Conservation (phyloP, 2,113 vertebrate species). For the Pangasianodon gigas region DNA sequence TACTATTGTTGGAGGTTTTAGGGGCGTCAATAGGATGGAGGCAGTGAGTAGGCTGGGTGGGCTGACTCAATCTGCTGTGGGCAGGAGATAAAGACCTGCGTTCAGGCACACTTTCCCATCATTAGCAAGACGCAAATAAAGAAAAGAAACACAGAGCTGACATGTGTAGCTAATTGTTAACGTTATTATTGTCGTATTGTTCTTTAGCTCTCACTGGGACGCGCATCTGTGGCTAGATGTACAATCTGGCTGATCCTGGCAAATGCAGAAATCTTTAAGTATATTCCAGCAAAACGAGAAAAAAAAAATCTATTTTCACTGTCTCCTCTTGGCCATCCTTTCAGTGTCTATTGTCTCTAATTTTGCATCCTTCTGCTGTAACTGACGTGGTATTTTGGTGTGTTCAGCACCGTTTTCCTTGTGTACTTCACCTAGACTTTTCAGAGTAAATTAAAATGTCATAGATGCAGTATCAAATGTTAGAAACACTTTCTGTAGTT, state of each 20-base stretch:
- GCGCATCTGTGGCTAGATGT: constrained; percentile 33
- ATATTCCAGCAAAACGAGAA: background rate
- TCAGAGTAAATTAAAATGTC: constrained; percentile 33
- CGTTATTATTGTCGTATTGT: constrained; percentile 53
- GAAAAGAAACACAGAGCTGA: constrained; percentile 67
- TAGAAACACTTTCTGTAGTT: constrained; percentile 21
- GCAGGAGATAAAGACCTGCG: constrained; percentile 90
- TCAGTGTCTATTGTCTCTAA: background rate
- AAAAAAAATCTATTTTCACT: constrained; percentile 1
- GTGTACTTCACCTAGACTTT: constrained; percentile 33
- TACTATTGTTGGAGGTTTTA: constrained; percentile 92
- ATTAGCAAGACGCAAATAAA: constrained; percentile 90
- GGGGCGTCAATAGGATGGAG: constrained; percentile 92
- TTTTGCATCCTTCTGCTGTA: background rate
- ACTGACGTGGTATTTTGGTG: constrained; percentile 2
- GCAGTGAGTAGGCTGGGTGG: constrained; percentile 84
- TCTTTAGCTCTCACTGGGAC: constrained; percentile 37
- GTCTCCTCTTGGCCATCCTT: background rate
- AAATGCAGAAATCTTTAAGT: constrained; percentile 24
- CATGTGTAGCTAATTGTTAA: constrained; percentile 53
- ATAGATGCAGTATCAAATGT: constrained; percentile 38
- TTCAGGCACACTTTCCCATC: constrained; percentile 87
- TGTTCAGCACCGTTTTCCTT: background rate
- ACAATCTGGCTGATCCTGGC: constrained; percentile 28
- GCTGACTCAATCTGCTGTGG: constrained; percentile 88